These are phyloP conservation scores for Drosophila hydei DNA, from an alignment of 1,140 invertebrate species.

Conservation along the genomic window DNA sequence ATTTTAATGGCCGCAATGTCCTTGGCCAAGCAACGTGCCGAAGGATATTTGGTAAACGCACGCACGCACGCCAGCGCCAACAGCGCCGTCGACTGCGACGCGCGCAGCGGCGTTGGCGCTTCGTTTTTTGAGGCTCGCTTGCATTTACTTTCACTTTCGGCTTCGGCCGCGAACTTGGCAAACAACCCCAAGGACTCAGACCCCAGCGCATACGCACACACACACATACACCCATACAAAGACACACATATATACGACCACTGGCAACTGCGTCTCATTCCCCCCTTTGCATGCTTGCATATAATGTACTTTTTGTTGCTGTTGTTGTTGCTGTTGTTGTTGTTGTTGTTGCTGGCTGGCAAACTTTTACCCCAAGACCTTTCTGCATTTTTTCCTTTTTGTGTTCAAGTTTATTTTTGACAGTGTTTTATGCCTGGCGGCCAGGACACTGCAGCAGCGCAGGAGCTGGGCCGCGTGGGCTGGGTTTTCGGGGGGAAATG, in stretches of 20 bases:
- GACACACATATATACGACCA: not conserved
- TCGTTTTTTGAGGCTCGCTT: slow-evolving; percentile 37
- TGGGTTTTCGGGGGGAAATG: slow-evolving; percentile 51
- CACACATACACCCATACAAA: slow-evolving; percentile 9
- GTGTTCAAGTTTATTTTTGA: slow-evolving; percentile 75
- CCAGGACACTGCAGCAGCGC: slow-evolving; percentile 60
- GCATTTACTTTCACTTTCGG: slow-evolving; percentile 79
- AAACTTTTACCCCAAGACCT: slow-evolving; percentile 76
- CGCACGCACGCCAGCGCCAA: slow-evolving; percentile 7
- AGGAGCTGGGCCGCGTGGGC: not conserved
- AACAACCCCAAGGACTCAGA: slow-evolving; percentile 60
- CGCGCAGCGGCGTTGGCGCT: slow-evolving; percentile 16
- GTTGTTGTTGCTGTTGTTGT: not conserved
- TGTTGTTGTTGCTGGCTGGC: slow-evolving; percentile 9
- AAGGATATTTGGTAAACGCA: slow-evolving; percentile 58
- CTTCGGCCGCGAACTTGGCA: slow-evolving; percentile 44
- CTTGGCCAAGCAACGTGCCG: slow-evolving; percentile 67
- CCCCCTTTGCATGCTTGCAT: slow-evolving; percentile 60
- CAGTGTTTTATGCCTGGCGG: slow-evolving; percentile 77
- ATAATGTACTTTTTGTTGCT: slow-evolving; percentile 68
- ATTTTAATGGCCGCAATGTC: slow-evolving; percentile 83
- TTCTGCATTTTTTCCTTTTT: slow-evolving; percentile 62
- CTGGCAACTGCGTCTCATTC: not conserved
- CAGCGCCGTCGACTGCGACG: slow-evolving; percentile 20
- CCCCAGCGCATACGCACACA: slow-evolving; percentile 3